Conservation (phyloP, 1,140 invertebrate genomes). For the Probaryconus sp. region DNA sequence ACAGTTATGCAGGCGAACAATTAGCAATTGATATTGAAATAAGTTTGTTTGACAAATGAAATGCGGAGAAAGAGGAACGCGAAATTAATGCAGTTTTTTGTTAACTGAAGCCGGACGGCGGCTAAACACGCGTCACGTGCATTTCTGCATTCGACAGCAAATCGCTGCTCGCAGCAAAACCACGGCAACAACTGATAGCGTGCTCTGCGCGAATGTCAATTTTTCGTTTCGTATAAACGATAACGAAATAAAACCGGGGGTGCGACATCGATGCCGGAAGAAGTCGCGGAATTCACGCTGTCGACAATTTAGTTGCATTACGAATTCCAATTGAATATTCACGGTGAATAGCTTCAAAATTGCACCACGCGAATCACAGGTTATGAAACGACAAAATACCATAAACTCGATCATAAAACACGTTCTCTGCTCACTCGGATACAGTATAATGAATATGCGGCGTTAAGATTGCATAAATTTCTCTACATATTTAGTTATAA, state of each 20-base stretch:
- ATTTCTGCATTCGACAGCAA: too few species aligned
- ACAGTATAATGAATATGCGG: constrained; percentile 42
- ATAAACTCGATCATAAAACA: constrained; percentile 49
- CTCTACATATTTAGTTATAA: constrained; percentile 2
- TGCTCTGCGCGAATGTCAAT: constrained; percentile 1
- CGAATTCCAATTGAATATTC: constrained; percentile 57
- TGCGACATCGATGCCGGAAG: constrained; percentile 17
- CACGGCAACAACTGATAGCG: not conserved
- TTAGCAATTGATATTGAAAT: too few species aligned
- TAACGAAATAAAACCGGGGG: not conserved
- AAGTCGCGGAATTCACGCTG: constrained; percentile 21
- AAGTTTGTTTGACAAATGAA: too few species aligned
- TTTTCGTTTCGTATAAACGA: too few species aligned
- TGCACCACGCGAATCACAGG: constrained; percentile 28
- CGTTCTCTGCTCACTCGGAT: constrained; percentile 17
- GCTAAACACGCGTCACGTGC: too few species aligned
- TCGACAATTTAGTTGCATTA: constrained; percentile 43
- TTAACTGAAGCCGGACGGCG: too few species aligned
- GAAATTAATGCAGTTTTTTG: too few species aligned
- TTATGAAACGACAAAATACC: constrained; percentile 20
- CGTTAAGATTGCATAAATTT: constrained; percentile 35
- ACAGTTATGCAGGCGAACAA: too few species aligned
- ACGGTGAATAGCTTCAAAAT: constrained; percentile 48
- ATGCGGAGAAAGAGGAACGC: too few species aligned
- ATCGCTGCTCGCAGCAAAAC: too few species aligned